Evolutionary conservation across 2,888 invertebrate species (phyloP).

Genomic region (Brachyptera risi): DNA sequence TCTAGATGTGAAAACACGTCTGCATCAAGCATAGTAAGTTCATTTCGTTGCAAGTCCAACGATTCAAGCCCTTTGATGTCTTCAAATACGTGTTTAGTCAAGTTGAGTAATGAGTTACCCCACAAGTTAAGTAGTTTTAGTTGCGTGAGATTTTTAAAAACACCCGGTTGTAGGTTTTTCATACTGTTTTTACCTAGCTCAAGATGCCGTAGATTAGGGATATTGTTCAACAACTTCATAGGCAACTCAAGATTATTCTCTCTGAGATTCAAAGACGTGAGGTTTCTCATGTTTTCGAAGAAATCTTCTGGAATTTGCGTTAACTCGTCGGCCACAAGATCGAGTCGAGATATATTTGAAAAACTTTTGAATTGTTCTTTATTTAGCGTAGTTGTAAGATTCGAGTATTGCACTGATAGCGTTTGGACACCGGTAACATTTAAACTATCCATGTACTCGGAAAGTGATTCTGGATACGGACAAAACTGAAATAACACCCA

Average conservation of each 20-base stretch:
- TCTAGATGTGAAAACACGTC: slow-evolving; percentile 58
- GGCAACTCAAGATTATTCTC: slow-evolving; percentile 56
- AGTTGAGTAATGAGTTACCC: slow-evolving; percentile 62
- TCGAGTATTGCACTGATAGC: slow-evolving; percentile 39
- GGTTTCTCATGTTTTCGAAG: slow-evolving; percentile 55
- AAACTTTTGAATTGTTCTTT: slow-evolving; percentile 57
- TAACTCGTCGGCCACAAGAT: slow-evolving; percentile 58
- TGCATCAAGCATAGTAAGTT: slow-evolving; percentile 56
- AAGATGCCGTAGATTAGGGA: slow-evolving; percentile 55
- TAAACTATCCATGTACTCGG: slow-evolving; percentile 43
- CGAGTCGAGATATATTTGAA: slow-evolving; percentile 50
- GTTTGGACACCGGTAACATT: slow-evolving; percentile 9
- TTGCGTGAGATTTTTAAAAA: slow-evolving; percentile 58
- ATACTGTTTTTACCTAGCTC: slow-evolving; percentile 66
- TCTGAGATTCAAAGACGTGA: slow-evolving; percentile 61
- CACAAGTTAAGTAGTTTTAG: slow-evolving; percentile 62
- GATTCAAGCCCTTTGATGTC: slow-evolving; percentile 58
- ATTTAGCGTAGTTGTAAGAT: slow-evolving; percentile 53
- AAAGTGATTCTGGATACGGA: slow-evolving; percentile 50
- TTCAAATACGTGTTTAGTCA: slow-evolving; percentile 59
- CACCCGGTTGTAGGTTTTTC: slow-evolving; percentile 54
- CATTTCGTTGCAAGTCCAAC: slow-evolving; percentile 65
- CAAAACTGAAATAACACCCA: slow-evolving; percentile 53
- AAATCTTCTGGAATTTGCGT: slow-evolving; percentile 58
- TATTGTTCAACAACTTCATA: slow-evolving; percentile 52